These are phyloP conservation scores for Cliona cf. orientalis DNA, from an alignment of 37 sponge, comb jelly and placozoan species.

Conservation along the genomic window DNA sequence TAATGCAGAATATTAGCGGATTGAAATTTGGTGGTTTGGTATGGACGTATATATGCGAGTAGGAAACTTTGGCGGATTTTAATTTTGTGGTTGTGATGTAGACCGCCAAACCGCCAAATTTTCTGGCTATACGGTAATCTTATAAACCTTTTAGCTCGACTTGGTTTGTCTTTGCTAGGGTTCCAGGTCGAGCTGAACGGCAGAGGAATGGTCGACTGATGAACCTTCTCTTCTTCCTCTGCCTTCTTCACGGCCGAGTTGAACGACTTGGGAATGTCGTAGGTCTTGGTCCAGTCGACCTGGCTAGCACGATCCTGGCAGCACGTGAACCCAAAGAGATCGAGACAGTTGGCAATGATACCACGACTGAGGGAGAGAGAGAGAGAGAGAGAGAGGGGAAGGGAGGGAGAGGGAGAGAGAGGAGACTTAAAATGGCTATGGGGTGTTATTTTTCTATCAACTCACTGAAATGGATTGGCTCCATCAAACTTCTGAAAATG, in stretches of 20 bases:
- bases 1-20: too few species aligned
- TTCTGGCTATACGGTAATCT: too few species aligned
- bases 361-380: conserved; percentile 63
- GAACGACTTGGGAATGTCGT: conserved; percentile 52
- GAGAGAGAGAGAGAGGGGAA: not conserved
- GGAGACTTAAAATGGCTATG: too few species aligned
- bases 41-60: too few species aligned
- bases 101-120: too few species aligned
- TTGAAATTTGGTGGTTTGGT: too few species aligned
- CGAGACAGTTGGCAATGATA: conserved; percentile 55
- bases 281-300: conserved; percentile 80
- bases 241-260: not conserved
- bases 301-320: conserved; percentile 17
- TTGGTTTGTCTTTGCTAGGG: conserved; percentile 16
- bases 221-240: not conserved
- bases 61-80: too few species aligned
- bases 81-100: too few species aligned
- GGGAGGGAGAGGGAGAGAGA: too few species aligned
- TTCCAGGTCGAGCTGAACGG: conserved; percentile 58
- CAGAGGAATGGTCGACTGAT: conserved; percentile 37
- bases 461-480: conserved; percentile 82
- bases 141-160: not conserved
- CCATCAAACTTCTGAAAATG: conserved; percentile 65
- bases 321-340: conserved; percentile 78
- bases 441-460: not conserved